Evolutionary conservation across 2,797 vertebrate species (phyloP), one percentile per base, ranked within the genome.

Genomic region (Pelobates cultripes): DNA sequence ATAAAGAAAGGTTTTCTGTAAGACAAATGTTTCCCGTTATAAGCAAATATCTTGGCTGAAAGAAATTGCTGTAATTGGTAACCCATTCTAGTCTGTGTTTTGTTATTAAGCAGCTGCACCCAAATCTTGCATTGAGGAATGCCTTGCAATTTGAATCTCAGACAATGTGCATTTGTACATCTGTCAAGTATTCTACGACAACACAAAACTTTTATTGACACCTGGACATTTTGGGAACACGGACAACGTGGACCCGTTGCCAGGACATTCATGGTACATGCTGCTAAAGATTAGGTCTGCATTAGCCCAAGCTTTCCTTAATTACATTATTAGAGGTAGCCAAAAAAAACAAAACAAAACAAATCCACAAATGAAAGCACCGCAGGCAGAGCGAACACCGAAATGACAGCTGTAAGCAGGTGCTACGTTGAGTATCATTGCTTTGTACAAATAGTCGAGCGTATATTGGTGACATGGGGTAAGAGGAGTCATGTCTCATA

Each of bases 1-100:
- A 64, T 2, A 55, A 63, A 13, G 42, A 13, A 68, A 73, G 47
- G 73, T 43, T 47, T 74, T 42, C 44, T 40, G 9, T 44, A 86
- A 88, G 79, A 84, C 84, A 80, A 82, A 85, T 84, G 78, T 83
- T 87, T 85, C 80, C 71, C 77, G 67, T 84, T 79, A 76, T 79
- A 84, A 80, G 82, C 77, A 84, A 80, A 84, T 84, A 79, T 84
- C 77, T 79, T 28, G 68, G 57, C 77, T 84, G 68, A 84, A 80
- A 84, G 82, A 79, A 72, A 76, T 67, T 17, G 57, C 77, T 66
- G 61, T 84, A 84, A 84, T 84, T 84, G 82, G 82, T 70, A 70
- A 61, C 63, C 82, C 70, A 69, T 84, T 84, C 47, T 79, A 70
- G 55, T 10, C 67, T 66, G 10, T 57, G 77, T 75, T 79, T 80